phyloP scores from a whole-genome alignment of 2,888 invertebrate genomes.

The Atrina japonica region DNA sequence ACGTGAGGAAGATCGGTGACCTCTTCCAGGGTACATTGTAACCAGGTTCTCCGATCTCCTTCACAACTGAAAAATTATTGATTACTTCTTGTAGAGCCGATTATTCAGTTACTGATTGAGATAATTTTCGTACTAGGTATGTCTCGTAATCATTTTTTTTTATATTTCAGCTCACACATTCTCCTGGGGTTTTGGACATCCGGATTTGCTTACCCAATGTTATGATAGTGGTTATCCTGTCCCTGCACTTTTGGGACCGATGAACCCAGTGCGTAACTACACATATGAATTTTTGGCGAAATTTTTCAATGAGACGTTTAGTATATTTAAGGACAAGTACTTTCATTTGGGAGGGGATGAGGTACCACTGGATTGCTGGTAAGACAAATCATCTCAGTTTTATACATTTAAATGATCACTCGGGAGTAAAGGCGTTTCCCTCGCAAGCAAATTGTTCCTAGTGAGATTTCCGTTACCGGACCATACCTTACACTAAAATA shows the following conservation, averaged over 20 bases:
- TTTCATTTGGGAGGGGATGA: slow-evolving; percentile 79
- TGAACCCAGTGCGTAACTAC: slow-evolving; percentile 70
- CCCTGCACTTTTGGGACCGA: slow-evolving; percentile 68
- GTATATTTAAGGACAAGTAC: slow-evolving; percentile 74
- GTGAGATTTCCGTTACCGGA: no score
- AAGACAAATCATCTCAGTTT: slow-evolving; percentile 28
- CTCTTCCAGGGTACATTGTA: no score
- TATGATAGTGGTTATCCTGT: slow-evolving; percentile 43
- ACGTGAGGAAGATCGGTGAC: no score
- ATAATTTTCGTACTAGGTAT: no score
- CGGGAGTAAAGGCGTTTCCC: no score
- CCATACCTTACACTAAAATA: no score
- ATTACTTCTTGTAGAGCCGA: no score
- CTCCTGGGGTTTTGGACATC: slow-evolving; percentile 76
- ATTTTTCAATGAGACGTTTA: slow-evolving; percentile 72
- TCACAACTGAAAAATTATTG: no score
- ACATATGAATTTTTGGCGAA: slow-evolving; percentile 70
- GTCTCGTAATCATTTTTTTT: no score
- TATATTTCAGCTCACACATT: slow-evolving; percentile 74
- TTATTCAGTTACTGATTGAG: no score
- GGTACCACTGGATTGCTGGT: slow-evolving; percentile 76
- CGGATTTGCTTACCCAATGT: slow-evolving; percentile 73
- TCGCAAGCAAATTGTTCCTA: no score
- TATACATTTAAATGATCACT: not conserved
- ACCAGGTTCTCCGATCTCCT: no score